Percentiles rank a stretch among this genome's conserved stretches.
Conservation (phyloP, 1,140 invertebrate genomes). For the Pogonognathellus flavescens region DNA sequence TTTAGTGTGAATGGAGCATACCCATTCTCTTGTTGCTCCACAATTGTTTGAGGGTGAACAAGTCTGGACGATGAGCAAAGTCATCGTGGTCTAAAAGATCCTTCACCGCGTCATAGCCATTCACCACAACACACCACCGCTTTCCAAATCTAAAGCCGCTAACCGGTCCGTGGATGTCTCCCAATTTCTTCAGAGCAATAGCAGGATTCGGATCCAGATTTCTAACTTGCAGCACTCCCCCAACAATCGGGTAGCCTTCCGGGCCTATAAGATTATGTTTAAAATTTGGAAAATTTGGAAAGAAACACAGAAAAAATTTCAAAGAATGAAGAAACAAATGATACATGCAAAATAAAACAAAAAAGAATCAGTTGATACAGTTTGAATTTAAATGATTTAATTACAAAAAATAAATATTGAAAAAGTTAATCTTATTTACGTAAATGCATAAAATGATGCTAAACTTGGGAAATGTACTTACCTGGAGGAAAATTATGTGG, state of each 20-base stretch:
- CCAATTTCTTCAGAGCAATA: slow-evolving; percentile 59
- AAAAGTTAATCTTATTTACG: too few relatives aligned
- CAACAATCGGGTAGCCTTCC: slow-evolving; percentile 59
- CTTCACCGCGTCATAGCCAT: slow-evolving; percentile 75
- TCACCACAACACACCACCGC: slow-evolving; percentile 76
- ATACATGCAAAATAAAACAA: too few relatives aligned
- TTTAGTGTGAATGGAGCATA: too few relatives aligned
- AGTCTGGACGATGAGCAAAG: slow-evolving; percentile 82
- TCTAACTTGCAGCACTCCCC: slow-evolving; percentile 36
- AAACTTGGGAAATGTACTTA: neutral
- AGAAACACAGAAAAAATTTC: too few relatives aligned
- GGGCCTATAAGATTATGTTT: too few relatives aligned
- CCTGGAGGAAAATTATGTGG: neutral
- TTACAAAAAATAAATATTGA: neutral
- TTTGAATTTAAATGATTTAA: too few relatives aligned
- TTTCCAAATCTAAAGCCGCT: slow-evolving; percentile 78
- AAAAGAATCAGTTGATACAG: too few relatives aligned
- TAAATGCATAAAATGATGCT: too few relatives aligned
- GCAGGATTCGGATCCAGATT: slow-evolving; percentile 46
- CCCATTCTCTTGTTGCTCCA: neutral
- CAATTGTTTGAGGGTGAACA: slow-evolving; percentile 66
- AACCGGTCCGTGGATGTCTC: slow-evolving; percentile 70
- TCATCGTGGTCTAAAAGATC: slow-evolving; percentile 77
- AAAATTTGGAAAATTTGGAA: too few relatives aligned
- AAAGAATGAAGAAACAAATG: too few relatives aligned